These are phyloP conservation scores for Netelia melanura DNA, from an alignment of 2,888 invertebrate species.

Conservation along the genomic window DNA sequence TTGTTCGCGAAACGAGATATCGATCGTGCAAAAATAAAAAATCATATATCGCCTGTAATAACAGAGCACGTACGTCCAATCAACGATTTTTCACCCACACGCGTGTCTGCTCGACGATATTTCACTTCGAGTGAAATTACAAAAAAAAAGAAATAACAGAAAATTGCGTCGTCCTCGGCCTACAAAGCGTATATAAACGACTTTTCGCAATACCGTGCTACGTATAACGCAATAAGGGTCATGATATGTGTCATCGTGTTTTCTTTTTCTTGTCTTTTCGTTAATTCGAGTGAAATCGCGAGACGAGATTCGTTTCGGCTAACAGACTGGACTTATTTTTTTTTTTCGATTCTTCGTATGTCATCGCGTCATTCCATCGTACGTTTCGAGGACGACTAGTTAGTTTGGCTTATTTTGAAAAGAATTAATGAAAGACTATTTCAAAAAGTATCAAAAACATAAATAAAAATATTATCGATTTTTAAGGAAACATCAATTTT, in stretches of 20 bases:
- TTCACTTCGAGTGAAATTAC: slow-evolving; percentile 24
- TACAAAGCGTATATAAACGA: slow-evolving; percentile 69
- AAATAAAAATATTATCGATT: too few species aligned
- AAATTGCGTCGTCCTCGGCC: slow-evolving; percentile 73
- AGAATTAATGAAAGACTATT: too few species aligned
- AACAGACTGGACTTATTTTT: not conserved
- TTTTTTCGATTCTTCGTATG: not conserved
- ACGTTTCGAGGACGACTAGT: too few species aligned
- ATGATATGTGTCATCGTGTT: slow-evolving; percentile 36
- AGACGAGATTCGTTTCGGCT: too few species aligned
- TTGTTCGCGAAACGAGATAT: slow-evolving; percentile 10
- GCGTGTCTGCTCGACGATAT: not conserved
- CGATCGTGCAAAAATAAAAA: slow-evolving; percentile 14
- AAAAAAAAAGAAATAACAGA: slow-evolving; percentile 29
- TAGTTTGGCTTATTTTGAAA: too few species aligned
- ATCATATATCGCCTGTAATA: slow-evolving; percentile 17
- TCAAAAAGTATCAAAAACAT: too few species aligned
- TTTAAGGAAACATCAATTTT: too few species aligned
- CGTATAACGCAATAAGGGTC: slow-evolving; percentile 70
- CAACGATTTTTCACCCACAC: not conserved
- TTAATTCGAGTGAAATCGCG: slow-evolving; percentile 8
- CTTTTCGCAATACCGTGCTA: slow-evolving; percentile 65
- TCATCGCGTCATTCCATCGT: not conserved
- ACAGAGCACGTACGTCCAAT: slow-evolving; percentile 10
- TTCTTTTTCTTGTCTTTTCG: not conserved